Conservation (phyloP, 2,113 vertebrate species). For the Rhea pennata region DNA sequence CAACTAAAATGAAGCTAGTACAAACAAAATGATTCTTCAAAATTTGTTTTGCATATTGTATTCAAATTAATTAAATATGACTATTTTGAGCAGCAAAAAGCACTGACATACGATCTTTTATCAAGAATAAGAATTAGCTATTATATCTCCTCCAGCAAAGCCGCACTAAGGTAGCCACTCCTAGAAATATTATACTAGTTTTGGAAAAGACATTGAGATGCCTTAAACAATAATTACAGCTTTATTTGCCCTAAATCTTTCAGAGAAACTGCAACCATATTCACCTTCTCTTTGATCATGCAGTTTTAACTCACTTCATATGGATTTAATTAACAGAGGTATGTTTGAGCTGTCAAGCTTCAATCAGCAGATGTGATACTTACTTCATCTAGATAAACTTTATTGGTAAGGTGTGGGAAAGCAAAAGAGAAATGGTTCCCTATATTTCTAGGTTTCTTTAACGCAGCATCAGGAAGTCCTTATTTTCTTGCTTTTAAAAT, state of each 20-base stretch:
- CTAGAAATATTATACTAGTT: neutral
- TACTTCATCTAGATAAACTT: neutral
- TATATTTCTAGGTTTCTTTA: neutral
- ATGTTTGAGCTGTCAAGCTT: constrained; percentile 10
- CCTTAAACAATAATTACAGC: neutral
- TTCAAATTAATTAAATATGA: constrained; percentile 3
- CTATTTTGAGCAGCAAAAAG: neutral
- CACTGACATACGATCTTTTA: neutral
- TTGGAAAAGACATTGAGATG: neutral
- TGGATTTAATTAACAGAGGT: constrained; percentile 18
- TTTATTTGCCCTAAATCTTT: constrained; percentile 34
- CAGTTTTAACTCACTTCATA: neutral
- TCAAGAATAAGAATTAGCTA: fast-evolving
- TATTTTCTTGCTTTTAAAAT: neutral
- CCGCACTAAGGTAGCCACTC: neutral
- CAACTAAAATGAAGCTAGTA: neutral
- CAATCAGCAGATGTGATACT: neutral
- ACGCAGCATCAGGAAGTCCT: neutral
- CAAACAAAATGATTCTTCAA: neutral
- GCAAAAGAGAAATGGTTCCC: neutral
- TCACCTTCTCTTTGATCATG: constrained; percentile 10
- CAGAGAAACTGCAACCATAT: neutral
- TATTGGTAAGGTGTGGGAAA: neutral
- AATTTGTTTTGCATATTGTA: constrained; percentile 1
- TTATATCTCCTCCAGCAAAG: neutral